Base-by-base conservation (phyloP, 2,113 vertebrate species). In the Pedionomus torquatus region DNA sequence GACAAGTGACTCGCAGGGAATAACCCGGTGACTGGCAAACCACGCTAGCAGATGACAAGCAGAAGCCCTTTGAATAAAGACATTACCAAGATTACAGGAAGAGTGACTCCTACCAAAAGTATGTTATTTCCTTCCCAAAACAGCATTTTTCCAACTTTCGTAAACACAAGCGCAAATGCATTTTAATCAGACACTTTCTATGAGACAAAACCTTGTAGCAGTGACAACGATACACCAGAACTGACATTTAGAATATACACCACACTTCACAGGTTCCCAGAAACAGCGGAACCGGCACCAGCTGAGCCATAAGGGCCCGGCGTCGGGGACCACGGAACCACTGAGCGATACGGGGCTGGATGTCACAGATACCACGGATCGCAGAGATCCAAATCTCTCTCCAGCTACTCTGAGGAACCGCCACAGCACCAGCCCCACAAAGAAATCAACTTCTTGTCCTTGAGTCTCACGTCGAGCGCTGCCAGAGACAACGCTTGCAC, bases 381-480 rank as follows among this genome's bases (percentile, higher is more conserved):
- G 4, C 41, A 74, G 11, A 4, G 7, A 58, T 24, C 30, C n/a
- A 39, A 8, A 7, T 6, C 15, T 37, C 54, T 44, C 44, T 5
- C 48, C 23, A 4, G 28, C 46, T 44, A 35, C 26, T 54, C 16
- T 3, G 26, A 65, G 18, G 13, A 41, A 65, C 60, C 7, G 39
- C 55, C 37, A 70, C 0, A 0, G 79, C 61, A 70, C 24, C 61
- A 37, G 3, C 28, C 52, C 25, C 39, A 48, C 39, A 0, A 1
- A 66, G 41, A 63, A 81, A 77, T 16, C 48, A 49, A 0, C 24
- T 43, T 7, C 23, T 54, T 58, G 23, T 11, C 46, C 76, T 65
- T 68, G 52, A 31, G 26, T 61, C 13, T 48, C 49, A 37, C 1
- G 13, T 20, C 48, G 88, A 71, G 17, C 28, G 74, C 39, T 57